Evolutionary conservation across 2,888 invertebrate genomes (phyloP).

Genomic region (Cataglyphis altisquamis): DNA sequence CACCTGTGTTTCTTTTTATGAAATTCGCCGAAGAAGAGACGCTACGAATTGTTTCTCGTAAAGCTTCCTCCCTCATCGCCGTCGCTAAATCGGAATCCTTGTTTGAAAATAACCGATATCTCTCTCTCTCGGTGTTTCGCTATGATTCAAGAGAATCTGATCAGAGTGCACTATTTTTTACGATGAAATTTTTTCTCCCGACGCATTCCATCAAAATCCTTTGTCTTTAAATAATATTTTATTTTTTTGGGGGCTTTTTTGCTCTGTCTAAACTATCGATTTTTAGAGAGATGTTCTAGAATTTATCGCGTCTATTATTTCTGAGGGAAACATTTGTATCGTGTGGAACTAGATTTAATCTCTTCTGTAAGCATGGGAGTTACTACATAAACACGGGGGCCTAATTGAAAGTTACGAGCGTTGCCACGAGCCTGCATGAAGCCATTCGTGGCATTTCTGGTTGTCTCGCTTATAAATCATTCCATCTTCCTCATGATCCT

Average conservation of each 20-base stretch:
- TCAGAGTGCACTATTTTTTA: neutral
- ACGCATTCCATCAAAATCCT: neutral
- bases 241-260: neutral
- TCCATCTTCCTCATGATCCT: slow-evolving; percentile 57
- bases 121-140: neutral
- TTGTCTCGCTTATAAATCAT: slow-evolving; percentile 74
- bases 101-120: slow-evolving; percentile 7
- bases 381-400: slow-evolving; percentile 56
- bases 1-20: slow-evolving; percentile 76
- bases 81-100: neutral
- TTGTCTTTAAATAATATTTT: neutral
- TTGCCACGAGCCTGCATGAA: slow-evolving; percentile 66
- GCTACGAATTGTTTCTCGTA: slow-evolving; percentile 61
- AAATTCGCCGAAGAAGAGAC: slow-evolving; percentile 58
- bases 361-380: slow-evolving; percentile 61
- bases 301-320: slow-evolving; percentile 27
- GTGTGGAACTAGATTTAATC: slow-evolving; percentile 58
- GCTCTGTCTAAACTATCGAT: neutral
- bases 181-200: neutral
- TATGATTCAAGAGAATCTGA: neutral
- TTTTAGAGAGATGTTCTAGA: slow-evolving; percentile 2
- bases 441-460: slow-evolving; percentile 69
- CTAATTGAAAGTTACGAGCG: slow-evolving; percentile 75
- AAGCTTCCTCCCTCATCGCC: slow-evolving; percentile 40
- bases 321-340: slow-evolving; percentile 40